phyloP scores from a whole-genome alignment of 92 coral and sea anemone species.

The Micromussa lordhowensis region DNA sequence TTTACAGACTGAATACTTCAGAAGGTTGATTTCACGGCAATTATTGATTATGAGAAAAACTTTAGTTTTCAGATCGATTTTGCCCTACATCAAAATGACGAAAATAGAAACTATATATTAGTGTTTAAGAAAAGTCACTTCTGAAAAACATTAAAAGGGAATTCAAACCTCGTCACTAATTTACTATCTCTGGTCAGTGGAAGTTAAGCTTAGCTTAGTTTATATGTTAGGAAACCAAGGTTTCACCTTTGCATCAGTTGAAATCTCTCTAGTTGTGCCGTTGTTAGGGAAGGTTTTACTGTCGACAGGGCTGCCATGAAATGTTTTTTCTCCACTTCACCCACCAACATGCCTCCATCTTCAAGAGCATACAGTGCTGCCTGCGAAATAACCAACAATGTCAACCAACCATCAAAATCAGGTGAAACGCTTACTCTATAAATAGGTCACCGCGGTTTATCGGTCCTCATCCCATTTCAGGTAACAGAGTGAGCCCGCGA shows the following conservation, averaged over 20 bases:
- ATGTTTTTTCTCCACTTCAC: conserved; percentile 79
- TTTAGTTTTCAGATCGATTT: too few relatives aligned
- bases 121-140: too few relatives aligned
- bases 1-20: too few relatives aligned
- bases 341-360: conserved; percentile 77
- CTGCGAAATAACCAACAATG: conserved; percentile 53
- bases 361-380: conserved; percentile 88
- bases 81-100: too few relatives aligned
- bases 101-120: too few relatives aligned
- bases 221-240: background rate
- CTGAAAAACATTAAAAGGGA: too few relatives aligned
- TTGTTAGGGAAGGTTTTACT: conserved; percentile 83
- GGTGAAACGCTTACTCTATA: background rate
- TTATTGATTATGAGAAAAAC: too few relatives aligned
- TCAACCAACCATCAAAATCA: background rate
- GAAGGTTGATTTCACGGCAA: too few relatives aligned
- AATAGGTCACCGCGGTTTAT: background rate
- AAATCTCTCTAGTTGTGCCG: conserved; percentile 66
- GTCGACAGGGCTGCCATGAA: conserved; percentile 79
- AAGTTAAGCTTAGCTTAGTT: background rate
- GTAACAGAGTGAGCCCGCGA: too few relatives aligned
- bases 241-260: background rate
- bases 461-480: too few relatives aligned
- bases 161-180: background rate
- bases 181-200: background rate